These are phyloP conservation scores for Agrotis exclamationis DNA, from an alignment of 2,888 invertebrate species.

Conservation along the genomic window DNA sequence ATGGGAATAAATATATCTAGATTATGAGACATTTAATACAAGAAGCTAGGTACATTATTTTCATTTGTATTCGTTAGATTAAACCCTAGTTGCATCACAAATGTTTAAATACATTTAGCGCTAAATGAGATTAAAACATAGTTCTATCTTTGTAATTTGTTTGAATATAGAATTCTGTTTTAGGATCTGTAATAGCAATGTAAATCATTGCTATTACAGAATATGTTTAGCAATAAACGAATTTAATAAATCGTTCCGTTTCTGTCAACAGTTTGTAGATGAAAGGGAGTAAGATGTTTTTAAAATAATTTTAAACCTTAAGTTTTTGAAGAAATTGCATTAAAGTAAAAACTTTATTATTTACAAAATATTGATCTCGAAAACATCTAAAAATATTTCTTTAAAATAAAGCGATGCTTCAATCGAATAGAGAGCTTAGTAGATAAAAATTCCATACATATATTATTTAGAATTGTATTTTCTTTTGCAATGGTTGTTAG, in stretches of 20 bases:
- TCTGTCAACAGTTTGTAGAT: background rate
- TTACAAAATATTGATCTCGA: background rate
- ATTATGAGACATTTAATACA: background rate
- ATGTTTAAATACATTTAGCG: background rate
- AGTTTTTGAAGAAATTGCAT: no score
- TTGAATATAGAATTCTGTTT: background rate
- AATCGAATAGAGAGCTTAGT: slow-evolving; percentile 72
- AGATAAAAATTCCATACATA: slow-evolving; percentile 63
- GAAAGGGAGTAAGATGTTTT: background rate
- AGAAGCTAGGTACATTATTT: background rate
- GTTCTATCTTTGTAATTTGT: background rate
- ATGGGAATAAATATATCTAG: background rate
- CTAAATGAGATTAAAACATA: background rate
- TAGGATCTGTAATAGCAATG: no score
- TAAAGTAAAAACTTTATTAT: no score
- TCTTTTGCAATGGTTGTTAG: slow-evolving; percentile 67
- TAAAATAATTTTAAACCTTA: no score
- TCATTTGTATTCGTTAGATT: background rate
- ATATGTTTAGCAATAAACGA: background rate
- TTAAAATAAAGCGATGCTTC: slow-evolving; percentile 64
- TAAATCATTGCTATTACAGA: no score
- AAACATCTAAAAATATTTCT: slow-evolving; percentile 60
- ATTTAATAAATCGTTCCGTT: background rate
- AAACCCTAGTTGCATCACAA: background rate
- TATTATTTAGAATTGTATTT: slow-evolving; percentile 51